A percentile compares a stretch with the other conserved stretches of the same genome.
Evolutionary conservation across 1,140 invertebrate genomes (phyloP).

Genomic region (Lordiphosa clarofinis): DNA sequence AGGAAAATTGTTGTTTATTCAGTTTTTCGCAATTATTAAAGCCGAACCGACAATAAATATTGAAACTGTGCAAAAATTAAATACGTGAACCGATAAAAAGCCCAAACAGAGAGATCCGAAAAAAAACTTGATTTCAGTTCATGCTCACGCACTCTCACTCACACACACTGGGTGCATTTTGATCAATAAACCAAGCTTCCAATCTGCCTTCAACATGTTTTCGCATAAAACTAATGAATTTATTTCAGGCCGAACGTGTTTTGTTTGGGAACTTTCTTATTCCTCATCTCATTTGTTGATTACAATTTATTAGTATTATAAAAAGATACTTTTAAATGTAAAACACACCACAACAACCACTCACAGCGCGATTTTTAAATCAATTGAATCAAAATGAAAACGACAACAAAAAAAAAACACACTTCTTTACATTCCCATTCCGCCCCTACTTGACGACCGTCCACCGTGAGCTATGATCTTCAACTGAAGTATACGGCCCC

Average conservation of each 20-base stretch:
- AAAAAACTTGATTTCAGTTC: slow-evolving; percentile 42
- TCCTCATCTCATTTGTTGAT: slow-evolving; percentile 37
- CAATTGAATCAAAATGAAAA: no score
- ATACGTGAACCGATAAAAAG: slow-evolving; percentile 52
- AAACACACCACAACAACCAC: slow-evolving; percentile 37
- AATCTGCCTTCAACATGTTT: slow-evolving; percentile 28
- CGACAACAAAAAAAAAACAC: slow-evolving; percentile 1
- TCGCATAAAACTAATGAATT: slow-evolving; percentile 23
- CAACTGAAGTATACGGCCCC: no score
- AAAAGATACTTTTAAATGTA: slow-evolving; percentile 25
- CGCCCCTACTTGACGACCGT: no score
- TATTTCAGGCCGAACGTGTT: slow-evolving; percentile 58
- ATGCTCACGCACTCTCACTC: slow-evolving; percentile 44
- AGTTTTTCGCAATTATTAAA: slow-evolving; percentile 52
- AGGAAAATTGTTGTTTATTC: slow-evolving; percentile 36
- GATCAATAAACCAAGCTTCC: slow-evolving; percentile 24
- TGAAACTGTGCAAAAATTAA: slow-evolving; percentile 68
- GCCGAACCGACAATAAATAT: slow-evolving; percentile 60
- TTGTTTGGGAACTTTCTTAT: slow-evolving; percentile 21
- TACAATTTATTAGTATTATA: slow-evolving; percentile 50
- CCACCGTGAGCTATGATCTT: no score
- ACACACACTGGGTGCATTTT: slow-evolving; percentile 14
- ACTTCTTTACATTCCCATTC: no score
- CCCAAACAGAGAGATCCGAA: slow-evolving; percentile 39
- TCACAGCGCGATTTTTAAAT: slow-evolving; percentile 4